Evolutionary conservation across 2,888 invertebrate genomes (phyloP).

Genomic region (Oxyteleia sp.): DNA sequence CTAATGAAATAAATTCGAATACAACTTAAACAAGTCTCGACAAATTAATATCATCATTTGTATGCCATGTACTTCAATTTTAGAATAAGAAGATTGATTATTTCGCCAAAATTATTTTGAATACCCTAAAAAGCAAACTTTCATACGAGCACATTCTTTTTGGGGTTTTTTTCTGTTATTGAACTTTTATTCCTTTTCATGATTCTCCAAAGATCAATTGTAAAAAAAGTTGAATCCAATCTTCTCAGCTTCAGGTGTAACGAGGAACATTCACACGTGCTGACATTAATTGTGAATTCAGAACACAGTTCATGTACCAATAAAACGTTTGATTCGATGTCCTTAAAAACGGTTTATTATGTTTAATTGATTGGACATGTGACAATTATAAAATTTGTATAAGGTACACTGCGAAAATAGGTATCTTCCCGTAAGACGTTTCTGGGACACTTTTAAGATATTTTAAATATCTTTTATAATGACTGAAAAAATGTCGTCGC

Average conservation of each 20-base stretch:
- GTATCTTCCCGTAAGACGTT: no score
- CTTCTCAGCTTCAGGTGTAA: background rate
- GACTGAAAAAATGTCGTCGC: no score
- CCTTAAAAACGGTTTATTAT: no score
- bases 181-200: slow-evolving; percentile 1
- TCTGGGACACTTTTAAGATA: no score
- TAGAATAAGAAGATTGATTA: slow-evolving; percentile 3
- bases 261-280: background rate
- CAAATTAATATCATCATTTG: background rate
- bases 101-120: slow-evolving; percentile 11
- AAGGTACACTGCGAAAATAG: no score
- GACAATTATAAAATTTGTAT: no score
- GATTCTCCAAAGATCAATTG: slow-evolving; percentile 10
- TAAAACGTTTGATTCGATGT: slow-evolving; percentile 3
- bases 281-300: background rate
- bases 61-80: slow-evolving; percentile 7
- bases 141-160: slow-evolving; percentile 15
- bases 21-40: background rate
- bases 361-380: no score
- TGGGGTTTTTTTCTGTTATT: slow-evolving; percentile 16
- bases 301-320: background rate
- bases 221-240: slow-evolving; percentile 1
- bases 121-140: slow-evolving; percentile 30
- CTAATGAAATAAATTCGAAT: background rate
- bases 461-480: no score